Conservation (phyloP, 1,140 invertebrate genomes). For the Tribolium madens region DNA sequence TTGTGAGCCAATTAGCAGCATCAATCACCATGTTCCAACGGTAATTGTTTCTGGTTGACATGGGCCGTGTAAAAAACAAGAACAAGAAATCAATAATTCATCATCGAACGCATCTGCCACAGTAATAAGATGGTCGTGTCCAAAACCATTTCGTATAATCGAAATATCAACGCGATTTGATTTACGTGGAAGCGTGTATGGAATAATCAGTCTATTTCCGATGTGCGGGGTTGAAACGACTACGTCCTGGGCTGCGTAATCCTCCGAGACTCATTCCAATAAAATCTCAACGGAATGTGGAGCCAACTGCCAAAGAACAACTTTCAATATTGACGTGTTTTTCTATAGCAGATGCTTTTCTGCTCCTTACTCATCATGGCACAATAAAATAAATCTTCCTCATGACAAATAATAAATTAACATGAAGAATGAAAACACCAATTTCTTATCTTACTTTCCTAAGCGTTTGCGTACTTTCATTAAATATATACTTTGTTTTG, state of each 20-base stretch:
- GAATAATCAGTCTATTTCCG: constrained; percentile 48
- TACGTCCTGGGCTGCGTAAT: constrained; percentile 4
- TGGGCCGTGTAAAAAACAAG: neutral
- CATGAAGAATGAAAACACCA: neutral
- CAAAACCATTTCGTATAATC: constrained; percentile 48
- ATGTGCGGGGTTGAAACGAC: constrained; percentile 23
- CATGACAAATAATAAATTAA: neutral
- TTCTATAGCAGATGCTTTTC: constrained; percentile 29
- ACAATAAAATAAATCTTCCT: constrained; percentile 18
- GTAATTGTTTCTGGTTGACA: constrained; percentile 5
- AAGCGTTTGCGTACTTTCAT: neutral
- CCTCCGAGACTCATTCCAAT: constrained; percentile 37
- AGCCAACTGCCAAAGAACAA: constrained; percentile 27
- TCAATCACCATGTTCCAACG: constrained; percentile 12
- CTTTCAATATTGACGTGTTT: constrained; percentile 37
- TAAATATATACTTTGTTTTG: neutral
- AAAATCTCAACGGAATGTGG: constrained; percentile 36
- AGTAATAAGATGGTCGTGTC: constrained; percentile 42
- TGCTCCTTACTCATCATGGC: neutral
- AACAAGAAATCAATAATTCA: constrained; percentile 36
- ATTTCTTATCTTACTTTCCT: neutral
- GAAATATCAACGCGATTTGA: constrained; percentile 49
- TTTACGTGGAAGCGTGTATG: constrained; percentile 46
- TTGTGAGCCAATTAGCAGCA: constrained; percentile 16
- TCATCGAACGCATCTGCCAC: constrained; percentile 26